Evolutionary conservation across 1,140 invertebrate genomes (phyloP).

Genomic region (Phymorhynchus buccinoides): DNA sequence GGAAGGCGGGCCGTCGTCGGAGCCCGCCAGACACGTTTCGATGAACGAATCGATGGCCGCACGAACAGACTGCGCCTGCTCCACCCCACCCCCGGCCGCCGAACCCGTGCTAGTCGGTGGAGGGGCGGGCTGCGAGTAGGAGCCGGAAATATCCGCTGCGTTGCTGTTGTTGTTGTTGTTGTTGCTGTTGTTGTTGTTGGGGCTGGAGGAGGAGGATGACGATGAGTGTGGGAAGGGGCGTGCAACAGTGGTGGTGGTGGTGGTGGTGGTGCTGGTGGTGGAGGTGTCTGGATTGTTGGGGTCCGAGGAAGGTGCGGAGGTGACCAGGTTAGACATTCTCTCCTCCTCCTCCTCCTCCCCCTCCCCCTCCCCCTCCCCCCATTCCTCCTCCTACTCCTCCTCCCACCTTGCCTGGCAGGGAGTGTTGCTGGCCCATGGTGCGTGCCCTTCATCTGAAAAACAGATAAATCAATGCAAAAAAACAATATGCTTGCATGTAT

Average conservation of each 20-base stretch:
- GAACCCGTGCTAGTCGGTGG: not conserved
- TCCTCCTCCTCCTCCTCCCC: too few species aligned
- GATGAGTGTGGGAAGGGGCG: not conserved
- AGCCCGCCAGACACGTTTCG: slow-evolving; percentile 77
- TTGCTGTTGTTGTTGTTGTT: too few species aligned
- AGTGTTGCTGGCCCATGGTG: not conserved
- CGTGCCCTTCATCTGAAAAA: not conserved
- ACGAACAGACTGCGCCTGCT: slow-evolving; percentile 40
- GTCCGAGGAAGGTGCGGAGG: not conserved
- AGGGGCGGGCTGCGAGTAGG: not conserved
- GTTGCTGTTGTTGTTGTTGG: not conserved
- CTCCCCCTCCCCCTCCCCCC: too few species aligned
- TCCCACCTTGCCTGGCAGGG: not conserved
- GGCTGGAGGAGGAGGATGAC: not conserved
- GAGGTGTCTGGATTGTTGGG: not conserved
- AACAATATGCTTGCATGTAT: too few species aligned
- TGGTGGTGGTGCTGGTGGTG: not conserved
- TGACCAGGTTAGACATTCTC: not conserved
- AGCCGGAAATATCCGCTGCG: not conserved
- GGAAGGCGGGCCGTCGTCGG: not conserved
- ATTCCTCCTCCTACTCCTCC: too few species aligned
- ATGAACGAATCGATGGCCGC: slow-evolving; percentile 56
- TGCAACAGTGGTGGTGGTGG: not conserved
- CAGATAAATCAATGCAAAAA: not conserved
- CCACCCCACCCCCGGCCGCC: not conserved